These are phyloP conservation scores for Steatornis caripensis DNA, from an alignment of 2,113 vertebrate species.

Conservation along the genomic window DNA sequence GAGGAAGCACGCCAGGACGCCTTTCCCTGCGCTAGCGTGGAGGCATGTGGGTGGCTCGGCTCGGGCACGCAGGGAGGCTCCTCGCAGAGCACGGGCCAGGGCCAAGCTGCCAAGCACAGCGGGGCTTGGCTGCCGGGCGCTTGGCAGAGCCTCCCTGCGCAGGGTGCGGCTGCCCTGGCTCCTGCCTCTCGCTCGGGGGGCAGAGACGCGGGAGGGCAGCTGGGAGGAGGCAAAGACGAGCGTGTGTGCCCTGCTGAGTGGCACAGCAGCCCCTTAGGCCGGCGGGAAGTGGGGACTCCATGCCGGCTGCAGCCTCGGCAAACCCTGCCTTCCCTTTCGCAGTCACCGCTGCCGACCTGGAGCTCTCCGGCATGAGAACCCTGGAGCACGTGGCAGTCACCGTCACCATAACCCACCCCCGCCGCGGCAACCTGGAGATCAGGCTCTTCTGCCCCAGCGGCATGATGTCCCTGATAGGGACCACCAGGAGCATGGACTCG, in stretches of 20 bases:
- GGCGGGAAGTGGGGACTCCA: background rate
- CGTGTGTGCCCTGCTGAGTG: rapidly evolving
- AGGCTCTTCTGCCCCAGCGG: conserved; percentile 88
- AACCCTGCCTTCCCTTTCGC: background rate
- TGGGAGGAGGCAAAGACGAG: background rate
- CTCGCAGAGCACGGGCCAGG: background rate
- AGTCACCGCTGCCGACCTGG: conserved; percentile 82
- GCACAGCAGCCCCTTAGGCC: background rate
- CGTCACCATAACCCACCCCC: conserved; percentile 83
- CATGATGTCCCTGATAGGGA: conserved; percentile 88
- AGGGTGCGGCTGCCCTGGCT: background rate
- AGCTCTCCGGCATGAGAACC: conserved; percentile 87
- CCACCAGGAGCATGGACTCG: conserved; percentile 85
- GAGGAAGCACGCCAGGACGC: background rate
- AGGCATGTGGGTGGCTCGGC: background rate
- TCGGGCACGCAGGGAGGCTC: background rate
- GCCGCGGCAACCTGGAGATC: conserved; percentile 88
- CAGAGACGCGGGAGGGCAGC: background rate
- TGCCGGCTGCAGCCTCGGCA: background rate
- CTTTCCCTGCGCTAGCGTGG: background rate
- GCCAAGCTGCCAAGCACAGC: background rate
- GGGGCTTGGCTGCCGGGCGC: rapidly evolving
- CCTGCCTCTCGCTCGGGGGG: background rate
- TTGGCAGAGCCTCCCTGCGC: background rate
- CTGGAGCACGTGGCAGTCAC: conserved; percentile 93